These are phyloP conservation scores for Torymus auratus DNA, from an alignment of 2,888 invertebrate species.

Conservation along the genomic window DNA sequence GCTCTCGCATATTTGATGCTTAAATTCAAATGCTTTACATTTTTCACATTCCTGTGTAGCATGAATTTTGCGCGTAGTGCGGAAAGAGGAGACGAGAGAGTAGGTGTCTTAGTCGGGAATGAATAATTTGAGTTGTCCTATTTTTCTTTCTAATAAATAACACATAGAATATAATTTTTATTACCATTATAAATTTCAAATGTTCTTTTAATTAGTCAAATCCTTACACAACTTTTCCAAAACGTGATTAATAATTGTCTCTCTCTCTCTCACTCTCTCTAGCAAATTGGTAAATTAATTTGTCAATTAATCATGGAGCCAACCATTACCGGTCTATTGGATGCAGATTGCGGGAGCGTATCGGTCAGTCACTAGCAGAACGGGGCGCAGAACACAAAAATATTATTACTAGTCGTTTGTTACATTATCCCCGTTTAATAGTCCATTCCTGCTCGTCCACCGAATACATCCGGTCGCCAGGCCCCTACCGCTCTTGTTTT, in stretches of 20 bases:
- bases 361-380: not conserved
- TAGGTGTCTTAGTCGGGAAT: constrained; percentile 7
- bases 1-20: constrained; percentile 38
- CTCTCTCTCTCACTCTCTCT: too few species aligned
- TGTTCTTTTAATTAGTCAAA: too few species aligned
- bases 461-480: not conserved
- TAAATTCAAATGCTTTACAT: constrained; percentile 51
- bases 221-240: too few species aligned
- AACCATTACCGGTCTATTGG: too few species aligned
- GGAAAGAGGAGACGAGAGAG: not conserved
- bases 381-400: constrained; percentile 19
- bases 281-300: too few species aligned
- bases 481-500: too few species aligned
- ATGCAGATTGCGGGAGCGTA: not conserved
- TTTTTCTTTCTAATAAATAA: too few species aligned
- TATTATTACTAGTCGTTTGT: constrained; percentile 28
- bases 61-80: constrained; percentile 21
- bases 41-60: constrained; percentile 39
- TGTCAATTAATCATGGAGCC: too few species aligned
- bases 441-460: constrained; percentile 11
- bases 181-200: too few species aligned
- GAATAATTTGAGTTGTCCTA: constrained; percentile 41
- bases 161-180: too few species aligned
- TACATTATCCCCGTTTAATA: constrained; percentile 43
- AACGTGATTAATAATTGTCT: too few species aligned